phyloP scores from a whole-genome alignment of 2,888 invertebrate species.

The Cryptophagus acutangulus region DNA sequence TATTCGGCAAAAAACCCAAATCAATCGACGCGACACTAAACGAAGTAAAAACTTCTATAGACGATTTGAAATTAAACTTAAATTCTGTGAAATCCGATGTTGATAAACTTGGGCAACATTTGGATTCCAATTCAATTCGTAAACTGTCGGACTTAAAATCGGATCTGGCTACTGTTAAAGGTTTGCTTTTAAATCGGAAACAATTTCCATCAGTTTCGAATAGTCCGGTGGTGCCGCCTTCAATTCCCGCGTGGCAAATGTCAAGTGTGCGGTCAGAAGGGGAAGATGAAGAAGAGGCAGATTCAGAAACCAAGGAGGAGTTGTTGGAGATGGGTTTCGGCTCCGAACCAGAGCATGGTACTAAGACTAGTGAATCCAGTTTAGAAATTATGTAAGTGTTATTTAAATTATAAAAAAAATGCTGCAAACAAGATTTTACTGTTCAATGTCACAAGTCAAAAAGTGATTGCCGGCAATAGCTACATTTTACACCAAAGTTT shows the following conservation, averaged over 20 bases:
- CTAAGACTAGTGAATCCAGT: constrained; percentile 71
- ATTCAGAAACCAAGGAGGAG: constrained; percentile 52
- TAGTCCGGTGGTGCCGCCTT: constrained; percentile 58
- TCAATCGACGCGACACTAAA: constrained; percentile 62
- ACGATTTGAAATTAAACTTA: constrained; percentile 61
- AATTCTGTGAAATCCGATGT: constrained; percentile 63
- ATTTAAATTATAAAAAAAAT: background rate
- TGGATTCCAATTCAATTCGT: constrained; percentile 50
- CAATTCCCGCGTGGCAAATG: constrained; percentile 79
- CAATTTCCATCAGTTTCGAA: constrained; percentile 69
- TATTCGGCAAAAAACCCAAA: constrained; percentile 65
- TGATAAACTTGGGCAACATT: constrained; percentile 50
- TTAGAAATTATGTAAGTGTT: constrained; percentile 64
- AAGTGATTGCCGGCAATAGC: too few species aligned
- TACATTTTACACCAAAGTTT: too few species aligned
- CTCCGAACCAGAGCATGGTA: constrained; percentile 68
- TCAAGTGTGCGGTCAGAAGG: constrained; percentile 55
- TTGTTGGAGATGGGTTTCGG: constrained; percentile 50
- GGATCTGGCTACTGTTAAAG: constrained; percentile 69
- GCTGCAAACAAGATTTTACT: background rate
- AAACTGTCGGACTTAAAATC: constrained; percentile 63
- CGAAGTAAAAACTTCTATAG: constrained; percentile 57
- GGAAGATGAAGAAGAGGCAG: constrained; percentile 44
- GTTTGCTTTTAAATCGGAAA: constrained; percentile 67
- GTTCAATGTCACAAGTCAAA: too few species aligned